Percentiles rank a stretch among this genome's conserved stretches.
phyloP scores from a whole-genome alignment of 2,888 invertebrate genomes.

The Psylliodes chrysocephalus region DNA sequence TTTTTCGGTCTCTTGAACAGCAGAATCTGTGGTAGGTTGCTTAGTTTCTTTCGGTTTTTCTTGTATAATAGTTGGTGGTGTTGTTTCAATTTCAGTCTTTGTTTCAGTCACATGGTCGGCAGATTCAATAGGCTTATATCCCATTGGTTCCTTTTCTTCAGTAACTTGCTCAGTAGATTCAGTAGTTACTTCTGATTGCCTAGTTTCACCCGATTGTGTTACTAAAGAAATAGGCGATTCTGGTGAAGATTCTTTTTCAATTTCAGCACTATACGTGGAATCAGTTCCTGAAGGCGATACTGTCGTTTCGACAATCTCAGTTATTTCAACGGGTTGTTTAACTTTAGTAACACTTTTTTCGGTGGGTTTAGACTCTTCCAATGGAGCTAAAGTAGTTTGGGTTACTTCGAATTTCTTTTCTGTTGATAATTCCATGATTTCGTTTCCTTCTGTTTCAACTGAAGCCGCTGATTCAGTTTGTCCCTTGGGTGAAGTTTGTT shows the following conservation, averaged over 20 bases:
- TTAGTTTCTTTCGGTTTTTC: constrained; percentile 7
- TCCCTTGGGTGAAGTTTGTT: not conserved
- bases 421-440: not conserved
- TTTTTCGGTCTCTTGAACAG: not conserved
- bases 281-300: not conserved
- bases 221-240: not conserved
- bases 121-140: constrained; percentile 17
- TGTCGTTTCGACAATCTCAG: not conserved
- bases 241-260: constrained; percentile 1
- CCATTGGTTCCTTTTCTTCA: constrained; percentile 15
- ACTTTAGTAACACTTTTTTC: not conserved
- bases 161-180: constrained; percentile 16
- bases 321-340: not conserved
- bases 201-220: not conserved
- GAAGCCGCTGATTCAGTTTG: not conserved
- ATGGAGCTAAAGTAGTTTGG: not conserved
- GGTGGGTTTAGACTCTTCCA: not conserved
- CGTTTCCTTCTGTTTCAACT: not conserved
- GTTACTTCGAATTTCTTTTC: not conserved
- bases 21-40: too few relatives aligned
- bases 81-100: constrained; percentile 3
- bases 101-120: constrained; percentile 27
- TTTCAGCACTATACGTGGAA: not conserved
- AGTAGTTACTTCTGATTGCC: not conserved
- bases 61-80: not conserved